Percentiles rank a stretch among this genome's conserved stretches.
Evolutionary conservation across 2,888 invertebrate genomes (phyloP).

Genomic region (Coelinius sp.): DNA sequence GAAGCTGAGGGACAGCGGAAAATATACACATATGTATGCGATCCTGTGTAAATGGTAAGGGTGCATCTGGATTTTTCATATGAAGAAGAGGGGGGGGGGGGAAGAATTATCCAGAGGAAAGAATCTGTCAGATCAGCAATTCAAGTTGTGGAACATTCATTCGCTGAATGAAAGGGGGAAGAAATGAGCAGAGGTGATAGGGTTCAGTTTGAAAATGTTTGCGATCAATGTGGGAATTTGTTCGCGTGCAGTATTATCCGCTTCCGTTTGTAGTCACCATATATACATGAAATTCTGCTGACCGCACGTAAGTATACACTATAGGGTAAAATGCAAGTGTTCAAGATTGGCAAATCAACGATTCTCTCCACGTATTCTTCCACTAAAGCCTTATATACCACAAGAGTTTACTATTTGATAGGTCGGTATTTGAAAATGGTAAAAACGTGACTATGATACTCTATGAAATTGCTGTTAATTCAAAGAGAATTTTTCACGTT

Average conservation of each 20-base stretch:
- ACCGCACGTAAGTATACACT: conserved; percentile 13
- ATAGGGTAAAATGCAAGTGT: conserved; percentile 6
- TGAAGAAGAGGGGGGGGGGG: too few relatives aligned
- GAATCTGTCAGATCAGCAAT: neutral
- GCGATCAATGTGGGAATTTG: conserved; percentile 29
- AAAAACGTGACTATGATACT: neutral
- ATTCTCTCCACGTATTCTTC: neutral
- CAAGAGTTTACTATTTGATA: neutral
- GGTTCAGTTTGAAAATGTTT: conserved; percentile 14
- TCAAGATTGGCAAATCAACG: neutral
- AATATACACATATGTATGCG: conserved; percentile 41
- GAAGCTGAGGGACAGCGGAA: conserved; percentile 35
- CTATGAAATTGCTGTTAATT: too few relatives aligned
- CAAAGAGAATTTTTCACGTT: too few relatives aligned
- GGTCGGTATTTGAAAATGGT: neutral
- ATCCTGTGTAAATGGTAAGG: conserved; percentile 21
- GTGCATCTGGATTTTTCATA: neutral
- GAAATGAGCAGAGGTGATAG: neutral
- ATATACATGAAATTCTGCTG: neutral
- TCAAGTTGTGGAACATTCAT: neutral
- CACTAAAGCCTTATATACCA: neutral
- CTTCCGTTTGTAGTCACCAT: neutral
- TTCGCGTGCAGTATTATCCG: conserved; percentile 9
- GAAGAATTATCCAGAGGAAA: too few relatives aligned
- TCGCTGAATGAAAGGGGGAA: neutral